Evolutionary conservation across 2,797 vertebrate species (phyloP), one percentile per base, ranked within the genome.

Genomic region (Spheniscus humboldti): DNA sequence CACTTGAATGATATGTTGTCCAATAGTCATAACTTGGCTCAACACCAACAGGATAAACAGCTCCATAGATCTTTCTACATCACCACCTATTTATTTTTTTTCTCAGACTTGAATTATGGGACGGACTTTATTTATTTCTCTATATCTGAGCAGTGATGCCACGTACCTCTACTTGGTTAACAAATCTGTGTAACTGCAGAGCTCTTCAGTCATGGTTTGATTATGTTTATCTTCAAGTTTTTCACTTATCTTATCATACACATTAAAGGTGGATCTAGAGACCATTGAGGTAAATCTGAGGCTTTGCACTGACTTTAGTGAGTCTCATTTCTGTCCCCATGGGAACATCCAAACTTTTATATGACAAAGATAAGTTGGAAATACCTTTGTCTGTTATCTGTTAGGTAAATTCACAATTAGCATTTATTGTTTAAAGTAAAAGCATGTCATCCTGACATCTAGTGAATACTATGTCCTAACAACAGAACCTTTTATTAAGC

Each of bases 1-100:
- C 59, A 79, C 80, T 92, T 78, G 62, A 88, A 81, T 83, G 19
- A 75, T 90, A n/a, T 66, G 47, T 84, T 96, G 63, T 78, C 33
- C 63, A 85, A 16, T 63, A 91, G 71, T 76, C n/a, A 55, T 81
- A 90, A 47, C 66, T 84, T 78, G 88, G 76, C 88, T 95, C 33
- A 55, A 66, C 62, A 81, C 31, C 75, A 81, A 66, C 48, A 52
- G 90, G 69, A 77, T 56, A 95, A 96, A 94, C 47, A 94, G 72
- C 41, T 69, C 37, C 71, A 81, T 81, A 91, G 68, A 87, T 94
- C 94, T 95, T 91, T 62, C 79, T 81, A 7, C 47, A 78, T 76
- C 45, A 60, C 22, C n/a, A 89, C n/a, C 47, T 89, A 64, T 85
- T 96, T 95, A 56, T 73, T 90, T 66, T 79, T 79, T 89, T 79